These are phyloP conservation scores for Acanthoscelides obtectus DNA, from an alignment of 2,888 invertebrate species.

Conservation along the genomic window DNA sequence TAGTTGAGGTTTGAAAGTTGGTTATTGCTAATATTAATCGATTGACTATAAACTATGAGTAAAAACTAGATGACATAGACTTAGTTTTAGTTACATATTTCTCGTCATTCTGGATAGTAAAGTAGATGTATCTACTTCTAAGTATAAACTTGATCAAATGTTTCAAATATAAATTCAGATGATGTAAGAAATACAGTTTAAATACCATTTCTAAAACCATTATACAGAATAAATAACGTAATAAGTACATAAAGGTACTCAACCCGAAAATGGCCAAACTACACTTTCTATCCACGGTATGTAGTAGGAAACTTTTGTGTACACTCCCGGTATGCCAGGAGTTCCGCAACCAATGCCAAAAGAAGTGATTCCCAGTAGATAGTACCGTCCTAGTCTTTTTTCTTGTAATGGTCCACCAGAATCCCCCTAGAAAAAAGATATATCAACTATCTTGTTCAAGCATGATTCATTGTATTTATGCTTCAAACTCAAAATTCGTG, in stretches of 20 bases:
- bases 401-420: constrained; percentile 35
- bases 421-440: constrained; percentile 26
- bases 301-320: constrained; percentile 30
- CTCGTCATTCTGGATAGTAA: too few relatives aligned
- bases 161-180: not conserved
- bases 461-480: too few relatives aligned
- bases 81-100: too few relatives aligned
- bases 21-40: too few relatives aligned
- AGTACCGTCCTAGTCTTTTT: constrained; percentile 22
- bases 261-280: constrained; percentile 19
- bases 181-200: not conserved
- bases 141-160: too few relatives aligned
- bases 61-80: too few relatives aligned
- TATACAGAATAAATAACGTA: not conserved
- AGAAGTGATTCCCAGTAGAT: constrained; percentile 33
- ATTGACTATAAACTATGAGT: too few relatives aligned
- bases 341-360: constrained; percentile 32
- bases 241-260: not conserved
- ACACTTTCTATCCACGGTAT: constrained; percentile 31
- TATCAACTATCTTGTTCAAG: too few relatives aligned
- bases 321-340: constrained; percentile 29
- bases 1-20: too few relatives aligned
- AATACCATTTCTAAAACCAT: not conserved
- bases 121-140: too few relatives aligned
- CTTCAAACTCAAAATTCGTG: too few relatives aligned